A percentile compares a stretch with the other conserved stretches of the same genome.
These are phyloP conservation scores for Glossophaga mutica DNA, from an alignment of 2,797 vertebrate genomes.

Conservation along the genomic window DNA sequence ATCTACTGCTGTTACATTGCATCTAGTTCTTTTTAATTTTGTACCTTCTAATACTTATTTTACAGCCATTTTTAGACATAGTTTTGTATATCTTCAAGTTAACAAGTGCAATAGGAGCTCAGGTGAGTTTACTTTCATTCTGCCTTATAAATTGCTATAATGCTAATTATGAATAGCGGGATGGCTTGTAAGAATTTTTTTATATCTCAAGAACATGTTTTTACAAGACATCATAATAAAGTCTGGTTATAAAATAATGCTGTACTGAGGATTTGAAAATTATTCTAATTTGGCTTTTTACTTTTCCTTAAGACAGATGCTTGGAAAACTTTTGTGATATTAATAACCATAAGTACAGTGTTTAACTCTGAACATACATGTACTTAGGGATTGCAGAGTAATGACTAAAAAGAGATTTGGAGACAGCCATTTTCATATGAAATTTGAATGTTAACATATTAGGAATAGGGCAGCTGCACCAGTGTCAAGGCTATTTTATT, in stretches of 20 bases:
- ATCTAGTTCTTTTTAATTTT: constrained; percentile 51
- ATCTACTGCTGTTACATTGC: neutral
- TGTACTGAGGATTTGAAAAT: neutral
- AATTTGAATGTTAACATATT: constrained; percentile 7
- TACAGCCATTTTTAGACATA: constrained; percentile 96
- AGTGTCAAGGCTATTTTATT: constrained; percentile 41
- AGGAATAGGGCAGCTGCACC: neutral
- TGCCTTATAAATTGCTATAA: neutral
- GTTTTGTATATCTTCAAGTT: constrained; percentile 97
- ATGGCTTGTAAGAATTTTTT: neutral
- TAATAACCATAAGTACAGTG: neutral
- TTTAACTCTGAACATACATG: neutral
- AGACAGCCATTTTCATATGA: neutral
- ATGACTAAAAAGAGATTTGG: constrained; percentile 42
- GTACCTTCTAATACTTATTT: constrained; percentile 71
- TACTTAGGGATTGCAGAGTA: constrained; percentile 6
- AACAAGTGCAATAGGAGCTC: constrained; percentile 95
- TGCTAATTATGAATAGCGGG: neutral
- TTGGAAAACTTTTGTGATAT: neutral
- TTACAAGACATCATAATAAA: neutral
- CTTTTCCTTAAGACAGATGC: neutral
- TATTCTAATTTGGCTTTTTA: constrained; percentile 20
- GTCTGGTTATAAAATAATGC: constrained; percentile 35
- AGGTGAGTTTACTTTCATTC: constrained; percentile 84
- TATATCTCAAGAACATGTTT: constrained; percentile 13